A percentile compares a stretch with the other conserved stretches of the same genome.
Evolutionary conservation across 2,888 invertebrate species (phyloP).

Genomic region (Eristalis intricaria): DNA sequence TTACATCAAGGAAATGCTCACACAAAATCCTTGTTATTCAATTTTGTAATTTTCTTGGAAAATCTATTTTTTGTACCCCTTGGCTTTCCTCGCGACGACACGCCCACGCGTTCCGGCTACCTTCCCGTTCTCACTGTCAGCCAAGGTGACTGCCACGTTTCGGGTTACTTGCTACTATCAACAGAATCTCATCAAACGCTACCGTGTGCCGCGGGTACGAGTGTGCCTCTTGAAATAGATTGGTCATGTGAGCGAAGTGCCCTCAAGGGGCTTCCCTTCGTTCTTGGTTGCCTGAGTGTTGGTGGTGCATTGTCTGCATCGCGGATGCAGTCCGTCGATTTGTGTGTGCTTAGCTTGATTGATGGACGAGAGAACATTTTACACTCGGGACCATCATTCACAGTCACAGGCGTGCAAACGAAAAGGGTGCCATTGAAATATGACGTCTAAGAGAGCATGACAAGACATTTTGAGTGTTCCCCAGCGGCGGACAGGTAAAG

Average conservation of each 20-base stretch:
- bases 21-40: not conserved
- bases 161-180: not conserved
- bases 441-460: not conserved
- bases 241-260: constrained; percentile 59
- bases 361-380: not conserved
- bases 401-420: not conserved
- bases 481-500: not conserved
- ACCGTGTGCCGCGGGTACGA: constrained; percentile 30
- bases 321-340: constrained; percentile 26
- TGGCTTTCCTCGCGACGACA: not conserved
- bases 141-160: not conserved
- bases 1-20: too few relatives aligned
- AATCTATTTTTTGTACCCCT: not conserved
- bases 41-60: not conserved
- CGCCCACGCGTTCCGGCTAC: not conserved
- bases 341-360: not conserved
- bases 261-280: constrained; percentile 20
- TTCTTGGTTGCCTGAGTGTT: constrained; percentile 19
- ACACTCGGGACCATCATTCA: not conserved
- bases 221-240: constrained; percentile 59
- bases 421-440: not conserved
- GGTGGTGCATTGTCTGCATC: constrained; percentile 41
- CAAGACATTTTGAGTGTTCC: not conserved
- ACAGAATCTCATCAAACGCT: constrained; percentile 3
- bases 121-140: not conserved